Conservation (phyloP, 2,113 vertebrate genomes). For the Jacana jacana region DNA sequence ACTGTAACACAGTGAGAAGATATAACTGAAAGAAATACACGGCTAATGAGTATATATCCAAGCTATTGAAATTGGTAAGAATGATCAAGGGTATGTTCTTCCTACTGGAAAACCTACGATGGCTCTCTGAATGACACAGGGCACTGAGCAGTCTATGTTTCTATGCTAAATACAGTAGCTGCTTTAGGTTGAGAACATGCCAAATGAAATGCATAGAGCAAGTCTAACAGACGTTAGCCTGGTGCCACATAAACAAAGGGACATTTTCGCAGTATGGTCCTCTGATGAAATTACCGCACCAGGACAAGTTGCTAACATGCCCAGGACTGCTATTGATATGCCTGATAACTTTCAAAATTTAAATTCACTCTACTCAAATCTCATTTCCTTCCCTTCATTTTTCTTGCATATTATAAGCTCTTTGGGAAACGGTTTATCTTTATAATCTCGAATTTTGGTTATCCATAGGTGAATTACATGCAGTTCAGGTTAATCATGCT, state of each 20-base stretch:
- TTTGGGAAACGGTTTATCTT: not conserved
- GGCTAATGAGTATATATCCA: not conserved
- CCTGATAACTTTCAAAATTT: not conserved
- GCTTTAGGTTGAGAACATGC: not conserved
- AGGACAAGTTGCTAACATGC: not conserved
- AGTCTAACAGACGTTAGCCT: not conserved
- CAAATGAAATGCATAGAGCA: not conserved
- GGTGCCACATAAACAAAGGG: not conserved
- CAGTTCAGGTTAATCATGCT: not conserved
- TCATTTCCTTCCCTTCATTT: not conserved
- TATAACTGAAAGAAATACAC: not conserved
- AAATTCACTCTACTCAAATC: not conserved
- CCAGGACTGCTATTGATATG: not conserved
- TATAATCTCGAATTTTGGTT: not conserved
- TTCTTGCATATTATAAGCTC: not conserved
- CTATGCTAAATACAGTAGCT: not conserved
- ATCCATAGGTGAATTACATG: not conserved
- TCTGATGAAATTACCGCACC: not conserved
- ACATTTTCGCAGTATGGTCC: not conserved
- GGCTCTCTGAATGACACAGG: not conserved
- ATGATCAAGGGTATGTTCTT: not conserved
- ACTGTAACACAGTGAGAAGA: not conserved
- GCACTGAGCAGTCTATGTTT: not conserved
- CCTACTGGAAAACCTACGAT: not conserved
- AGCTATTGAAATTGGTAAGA: not conserved